Evolutionary conservation across 2,113 vertebrate genomes (phyloP).

Genomic region (Ardeotis arabs): DNA sequence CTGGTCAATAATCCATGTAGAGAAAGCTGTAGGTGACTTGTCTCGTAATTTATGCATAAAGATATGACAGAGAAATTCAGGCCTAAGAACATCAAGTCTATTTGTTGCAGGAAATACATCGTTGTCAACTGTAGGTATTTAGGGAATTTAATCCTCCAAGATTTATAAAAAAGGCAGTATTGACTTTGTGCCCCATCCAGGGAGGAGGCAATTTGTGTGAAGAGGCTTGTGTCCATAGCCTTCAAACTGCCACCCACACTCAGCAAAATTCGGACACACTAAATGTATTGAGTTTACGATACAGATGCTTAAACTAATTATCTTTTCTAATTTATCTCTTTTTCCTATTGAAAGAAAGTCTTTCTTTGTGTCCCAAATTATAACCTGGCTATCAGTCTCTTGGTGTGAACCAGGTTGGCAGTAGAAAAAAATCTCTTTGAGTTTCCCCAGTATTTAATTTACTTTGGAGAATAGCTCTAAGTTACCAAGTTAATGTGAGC

Average conservation of each 20-base stretch:
- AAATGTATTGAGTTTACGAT: neutral
- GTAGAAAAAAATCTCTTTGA: neutral
- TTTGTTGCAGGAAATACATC: neutral
- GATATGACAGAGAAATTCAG: neutral
- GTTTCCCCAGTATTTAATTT: neutral
- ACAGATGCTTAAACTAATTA: neutral
- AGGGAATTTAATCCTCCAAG: neutral
- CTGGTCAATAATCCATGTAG: neutral
- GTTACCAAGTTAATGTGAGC: neutral
- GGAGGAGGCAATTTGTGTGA: neutral
- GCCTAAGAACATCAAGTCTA: neutral
- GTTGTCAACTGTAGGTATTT: neutral
- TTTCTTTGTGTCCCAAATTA: neutral
- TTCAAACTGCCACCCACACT: neutral
- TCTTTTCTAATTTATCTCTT: neutral
- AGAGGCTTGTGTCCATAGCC: neutral
- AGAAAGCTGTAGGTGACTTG: neutral
- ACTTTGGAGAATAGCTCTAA: neutral
- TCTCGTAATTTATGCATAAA: neutral
- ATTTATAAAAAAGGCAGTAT: neutral
- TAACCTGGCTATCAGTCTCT: neutral
- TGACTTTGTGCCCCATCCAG: neutral
- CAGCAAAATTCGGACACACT: neutral
- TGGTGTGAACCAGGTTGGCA: neutral
- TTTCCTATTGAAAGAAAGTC: neutral